Conservation (phyloP, 2,797 vertebrate genomes). For the Iguana delicatissima region DNA sequence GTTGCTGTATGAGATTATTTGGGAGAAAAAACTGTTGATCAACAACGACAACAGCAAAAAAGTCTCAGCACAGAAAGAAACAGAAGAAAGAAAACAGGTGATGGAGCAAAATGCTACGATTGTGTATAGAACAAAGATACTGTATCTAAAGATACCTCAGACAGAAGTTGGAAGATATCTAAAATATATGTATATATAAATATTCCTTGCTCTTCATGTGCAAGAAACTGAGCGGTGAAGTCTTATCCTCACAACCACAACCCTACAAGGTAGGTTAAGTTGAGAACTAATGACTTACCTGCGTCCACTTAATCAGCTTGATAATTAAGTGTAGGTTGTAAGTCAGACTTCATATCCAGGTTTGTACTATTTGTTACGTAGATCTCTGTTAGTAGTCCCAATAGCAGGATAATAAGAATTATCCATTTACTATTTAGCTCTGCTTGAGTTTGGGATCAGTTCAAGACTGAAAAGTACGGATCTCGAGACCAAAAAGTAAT, state of each 20-base stretch:
- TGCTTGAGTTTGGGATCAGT: background rate
- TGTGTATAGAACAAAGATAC: background rate
- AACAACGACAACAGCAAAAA: background rate
- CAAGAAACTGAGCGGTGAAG: background rate
- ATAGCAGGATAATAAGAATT: background rate
- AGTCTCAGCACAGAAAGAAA: background rate
- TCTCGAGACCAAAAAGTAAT: slow-evolving; percentile 9
- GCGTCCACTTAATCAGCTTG: too few relatives aligned
- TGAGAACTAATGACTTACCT: background rate
- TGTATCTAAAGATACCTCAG: background rate
- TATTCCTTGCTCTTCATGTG: background rate
- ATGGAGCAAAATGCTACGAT: too few relatives aligned
- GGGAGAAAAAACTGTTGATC: background rate
- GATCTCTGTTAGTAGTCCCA: background rate
- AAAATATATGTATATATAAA: background rate
- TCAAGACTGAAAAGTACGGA: background rate
- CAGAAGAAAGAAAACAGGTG: background rate
- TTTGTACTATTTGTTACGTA: background rate
- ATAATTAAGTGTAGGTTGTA: background rate
- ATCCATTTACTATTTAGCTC: background rate
- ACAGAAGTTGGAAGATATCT: background rate
- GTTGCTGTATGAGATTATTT: background rate
- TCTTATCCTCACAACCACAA: background rate
- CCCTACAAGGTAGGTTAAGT: background rate
- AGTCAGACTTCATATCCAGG: background rate